Conservation (phyloP, 2,797 vertebrate species). For the Hydrocynus forskahlii region DNA sequence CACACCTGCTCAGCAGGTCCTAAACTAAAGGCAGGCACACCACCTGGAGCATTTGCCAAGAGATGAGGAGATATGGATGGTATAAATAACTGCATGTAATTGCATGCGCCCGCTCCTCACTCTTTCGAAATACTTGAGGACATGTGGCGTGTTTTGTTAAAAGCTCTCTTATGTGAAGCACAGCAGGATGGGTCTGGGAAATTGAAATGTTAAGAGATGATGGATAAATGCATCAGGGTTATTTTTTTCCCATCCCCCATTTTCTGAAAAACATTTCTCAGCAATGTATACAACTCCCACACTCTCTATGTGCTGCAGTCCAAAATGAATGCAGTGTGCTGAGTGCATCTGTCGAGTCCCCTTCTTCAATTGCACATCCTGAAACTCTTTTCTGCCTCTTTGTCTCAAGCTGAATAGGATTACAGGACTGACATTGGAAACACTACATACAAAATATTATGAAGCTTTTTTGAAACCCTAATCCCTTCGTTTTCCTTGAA, state of each 20-base stretch:
- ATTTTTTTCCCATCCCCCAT: conserved; percentile 3
- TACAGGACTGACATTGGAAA: conserved; percentile 44
- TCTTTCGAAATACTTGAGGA: conserved; percentile 51
- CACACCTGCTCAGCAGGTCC: conserved; percentile 29
- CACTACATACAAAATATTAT: conserved; percentile 28
- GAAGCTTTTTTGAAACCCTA: conserved; percentile 8
- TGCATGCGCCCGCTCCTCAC: conserved; percentile 28
- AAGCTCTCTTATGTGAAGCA: conserved; percentile 36
- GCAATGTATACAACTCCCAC: conserved; percentile 35
- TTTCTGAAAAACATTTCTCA: conserved; percentile 29
- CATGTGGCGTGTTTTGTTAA: conserved; percentile 51
- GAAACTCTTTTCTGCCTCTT: conserved; percentile 40
- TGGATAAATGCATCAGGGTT: conserved; percentile 36
- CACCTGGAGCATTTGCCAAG: conserved; percentile 23
- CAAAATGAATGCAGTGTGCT: conserved; percentile 16
- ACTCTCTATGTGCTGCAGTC: conserved; percentile 15
- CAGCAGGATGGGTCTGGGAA: conserved; percentile 41
- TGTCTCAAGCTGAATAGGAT: conserved; percentile 46
- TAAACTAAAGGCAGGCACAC: conserved; percentile 18
- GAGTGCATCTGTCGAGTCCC: conserved; percentile 22
- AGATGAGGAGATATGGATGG: conserved; percentile 42
- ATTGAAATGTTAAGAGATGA: conserved; percentile 53
- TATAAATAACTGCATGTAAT: conserved; percentile 52
- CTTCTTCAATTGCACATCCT: conserved; percentile 23
- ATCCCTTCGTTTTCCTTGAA: conserved; percentile 29